phyloP scores from a whole-genome alignment of 2,888 invertebrate species.

The Phasia obesa region DNA sequence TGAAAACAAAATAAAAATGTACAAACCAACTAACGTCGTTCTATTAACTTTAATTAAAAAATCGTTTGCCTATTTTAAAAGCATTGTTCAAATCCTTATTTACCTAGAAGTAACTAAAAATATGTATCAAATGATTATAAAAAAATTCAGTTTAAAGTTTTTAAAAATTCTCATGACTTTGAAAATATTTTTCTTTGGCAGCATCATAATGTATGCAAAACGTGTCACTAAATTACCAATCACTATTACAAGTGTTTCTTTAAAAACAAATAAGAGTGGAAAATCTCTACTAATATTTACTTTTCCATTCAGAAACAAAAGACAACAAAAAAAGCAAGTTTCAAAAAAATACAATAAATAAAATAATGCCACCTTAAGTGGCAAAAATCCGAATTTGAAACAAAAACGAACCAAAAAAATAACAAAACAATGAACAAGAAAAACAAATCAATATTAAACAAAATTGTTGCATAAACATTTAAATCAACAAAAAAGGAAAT shows the following conservation, averaged over 20 bases:
- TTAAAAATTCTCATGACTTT: conserved; percentile 10
- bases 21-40: too few species aligned
- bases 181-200: neutral
- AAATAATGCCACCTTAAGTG: conserved; percentile 67
- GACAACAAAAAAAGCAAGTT: conserved; percentile 7
- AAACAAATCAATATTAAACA: conserved; percentile 71
- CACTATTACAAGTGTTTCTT: conserved; percentile 65
- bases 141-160: neutral
- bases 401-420: conserved; percentile 53
- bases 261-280: conserved; percentile 43
- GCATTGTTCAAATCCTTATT: too few species aligned
- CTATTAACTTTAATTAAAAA: too few species aligned
- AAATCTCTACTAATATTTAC: conserved; percentile 64
- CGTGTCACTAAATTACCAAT: conserved; percentile 67
- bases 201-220: conserved; percentile 57
- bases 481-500: conserved; percentile 54
- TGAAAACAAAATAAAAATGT: too few species aligned
- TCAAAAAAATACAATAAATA: conserved; percentile 45
- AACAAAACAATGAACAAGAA: conserved; percentile 52
- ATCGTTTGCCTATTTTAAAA: too few species aligned
- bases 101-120: too few species aligned
- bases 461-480: conserved; percentile 68
- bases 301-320: conserved; percentile 61
- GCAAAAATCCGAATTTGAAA: conserved; percentile 66
- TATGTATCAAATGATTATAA: neutral